A percentile compares a stretch with the other conserved stretches of the same genome.
These are phyloP conservation scores for Sinohyriopsis cumingii DNA, from an alignment of 2,888 invertebrate genomes.

Conservation along the genomic window DNA sequence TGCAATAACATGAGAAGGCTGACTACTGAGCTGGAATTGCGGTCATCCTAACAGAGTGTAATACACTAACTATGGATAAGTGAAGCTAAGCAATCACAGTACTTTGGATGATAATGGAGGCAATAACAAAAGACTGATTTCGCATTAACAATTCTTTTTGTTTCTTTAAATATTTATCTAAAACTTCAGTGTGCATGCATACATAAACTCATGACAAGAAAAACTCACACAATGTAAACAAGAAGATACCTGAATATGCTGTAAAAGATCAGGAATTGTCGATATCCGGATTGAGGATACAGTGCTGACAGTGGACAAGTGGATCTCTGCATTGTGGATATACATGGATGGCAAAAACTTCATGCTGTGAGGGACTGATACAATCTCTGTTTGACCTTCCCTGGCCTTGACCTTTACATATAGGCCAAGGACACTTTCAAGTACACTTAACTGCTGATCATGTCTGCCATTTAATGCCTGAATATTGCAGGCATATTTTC, in stretches of 20 bases:
- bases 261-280: constrained; percentile 39
- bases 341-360: constrained; percentile 65
- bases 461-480: constrained; percentile 18
- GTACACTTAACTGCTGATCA: constrained; percentile 47
- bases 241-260: constrained; percentile 56
- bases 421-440: constrained; percentile 49
- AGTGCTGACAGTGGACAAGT: constrained; percentile 58
- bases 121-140: too few species aligned
- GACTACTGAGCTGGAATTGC: too few species aligned
- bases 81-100: too few species aligned
- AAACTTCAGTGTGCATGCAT: too few species aligned
- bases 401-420: constrained; percentile 40
- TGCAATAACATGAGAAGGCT: too few species aligned
- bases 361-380: constrained; percentile 42
- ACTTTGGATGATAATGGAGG: too few species aligned
- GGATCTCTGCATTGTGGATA: constrained; percentile 60
- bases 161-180: too few species aligned
- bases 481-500: constrained; percentile 58
- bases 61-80: too few species aligned
- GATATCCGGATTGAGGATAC: constrained; percentile 54
- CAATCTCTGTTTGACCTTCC: constrained; percentile 57
- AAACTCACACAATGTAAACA: too few species aligned
- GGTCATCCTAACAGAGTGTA: too few species aligned
- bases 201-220: too few species aligned
- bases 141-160: too few species aligned